phyloP scores from a whole-genome alignment of 2,888 invertebrate genomes.

The Andrena hattorfiana region DNA sequence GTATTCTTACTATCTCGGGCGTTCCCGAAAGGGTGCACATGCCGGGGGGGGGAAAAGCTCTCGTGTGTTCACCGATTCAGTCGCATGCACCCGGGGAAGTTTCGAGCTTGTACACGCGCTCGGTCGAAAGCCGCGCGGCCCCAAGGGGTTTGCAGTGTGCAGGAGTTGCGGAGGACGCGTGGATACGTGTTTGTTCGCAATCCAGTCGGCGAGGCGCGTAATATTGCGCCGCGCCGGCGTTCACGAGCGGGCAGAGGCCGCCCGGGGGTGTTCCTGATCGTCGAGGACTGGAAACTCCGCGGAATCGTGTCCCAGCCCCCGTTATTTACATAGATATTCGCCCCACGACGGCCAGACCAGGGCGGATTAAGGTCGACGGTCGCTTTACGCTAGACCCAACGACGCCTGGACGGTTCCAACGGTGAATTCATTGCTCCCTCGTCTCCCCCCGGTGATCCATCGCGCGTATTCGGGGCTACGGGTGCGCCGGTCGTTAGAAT shows the following conservation, averaged over 20 bases:
- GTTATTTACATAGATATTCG: constrained; percentile 50
- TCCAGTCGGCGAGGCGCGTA: constrained; percentile 18
- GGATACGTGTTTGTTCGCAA: constrained; percentile 20
- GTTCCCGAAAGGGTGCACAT: background rate
- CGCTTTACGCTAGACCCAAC: constrained; percentile 21
- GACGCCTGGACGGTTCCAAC: constrained; percentile 12
- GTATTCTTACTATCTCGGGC: background rate
- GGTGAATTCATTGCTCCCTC: constrained; percentile 37
- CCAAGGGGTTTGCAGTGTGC: background rate
- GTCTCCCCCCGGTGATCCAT: constrained; percentile 5
- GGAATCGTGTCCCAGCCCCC: background rate
- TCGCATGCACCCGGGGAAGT: background rate
- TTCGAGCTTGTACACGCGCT: background rate
- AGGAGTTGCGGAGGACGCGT: background rate
- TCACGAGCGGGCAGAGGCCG: constrained; percentile 15
- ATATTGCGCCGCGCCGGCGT: constrained; percentile 22
- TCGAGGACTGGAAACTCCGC: background rate
- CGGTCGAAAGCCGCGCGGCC: background rate
- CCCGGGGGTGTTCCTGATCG: constrained; percentile 33
- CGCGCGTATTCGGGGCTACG: background rate
- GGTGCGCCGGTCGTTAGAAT: constrained; percentile 23
- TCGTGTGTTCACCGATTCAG: background rate
- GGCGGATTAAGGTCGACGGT: constrained; percentile 41
- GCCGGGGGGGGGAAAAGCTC: background rate
- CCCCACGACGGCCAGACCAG: constrained; percentile 5